phyloP scores from a whole-genome alignment of 1,140 invertebrate species.

The Aleiodes sp. region DNA sequence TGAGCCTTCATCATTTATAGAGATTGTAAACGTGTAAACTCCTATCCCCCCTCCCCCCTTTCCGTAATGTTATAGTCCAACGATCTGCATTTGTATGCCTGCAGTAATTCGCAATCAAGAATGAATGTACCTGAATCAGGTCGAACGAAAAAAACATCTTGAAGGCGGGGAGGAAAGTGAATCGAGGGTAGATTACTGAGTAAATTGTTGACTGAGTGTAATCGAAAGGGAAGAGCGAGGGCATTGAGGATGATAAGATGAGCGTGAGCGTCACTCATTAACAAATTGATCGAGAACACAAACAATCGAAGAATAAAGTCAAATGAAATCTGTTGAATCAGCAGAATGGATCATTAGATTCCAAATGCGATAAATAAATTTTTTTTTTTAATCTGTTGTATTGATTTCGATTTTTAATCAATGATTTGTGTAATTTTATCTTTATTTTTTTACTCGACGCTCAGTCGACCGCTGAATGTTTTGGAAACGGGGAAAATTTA shows the following conservation, averaged over 20 bases:
- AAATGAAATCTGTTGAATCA: neutral
- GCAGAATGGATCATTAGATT: no score
- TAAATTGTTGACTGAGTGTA: neutral
- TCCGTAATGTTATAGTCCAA: neutral
- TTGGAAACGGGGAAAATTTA: no score
- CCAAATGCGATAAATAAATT: no score
- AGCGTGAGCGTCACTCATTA: neutral
- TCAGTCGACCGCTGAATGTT: no score
- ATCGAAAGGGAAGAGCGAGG: no score
- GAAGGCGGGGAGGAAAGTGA: no score
- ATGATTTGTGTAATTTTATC: no score
- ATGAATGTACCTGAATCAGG: neutral
- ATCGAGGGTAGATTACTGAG: neutral
- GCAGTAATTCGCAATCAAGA: neutral
- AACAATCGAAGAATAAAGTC: neutral
- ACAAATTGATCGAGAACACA: neutral
- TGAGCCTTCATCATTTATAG: neutral
- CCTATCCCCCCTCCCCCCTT: no score
- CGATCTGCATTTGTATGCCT: neutral
- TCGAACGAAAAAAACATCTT: no score
- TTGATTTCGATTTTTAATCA: no score
- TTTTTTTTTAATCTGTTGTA: no score
- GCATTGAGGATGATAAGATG: neutral
- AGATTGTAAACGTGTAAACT: neutral
- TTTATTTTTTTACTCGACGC: no score